A percentile compares a stretch with the other conserved stretches of the same genome.
These are phyloP conservation scores for Punctoribates punctum DNA, from an alignment of 2,888 invertebrate species.

Conservation along the genomic window DNA sequence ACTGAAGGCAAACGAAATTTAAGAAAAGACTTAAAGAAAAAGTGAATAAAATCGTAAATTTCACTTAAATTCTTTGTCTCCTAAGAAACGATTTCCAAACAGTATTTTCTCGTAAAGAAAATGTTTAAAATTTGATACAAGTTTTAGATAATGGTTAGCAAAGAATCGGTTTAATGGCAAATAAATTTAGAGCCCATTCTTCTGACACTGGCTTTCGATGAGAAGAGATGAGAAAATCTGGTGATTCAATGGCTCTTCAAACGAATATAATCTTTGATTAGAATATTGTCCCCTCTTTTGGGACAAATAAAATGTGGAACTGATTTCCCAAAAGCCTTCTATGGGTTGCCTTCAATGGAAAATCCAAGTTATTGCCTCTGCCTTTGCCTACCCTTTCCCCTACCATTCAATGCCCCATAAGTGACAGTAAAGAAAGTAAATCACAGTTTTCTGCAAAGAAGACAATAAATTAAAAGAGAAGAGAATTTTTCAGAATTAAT, in stretches of 20 bases:
- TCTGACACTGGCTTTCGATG: not conserved
- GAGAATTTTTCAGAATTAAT: too few relatives aligned
- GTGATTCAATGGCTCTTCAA: not conserved
- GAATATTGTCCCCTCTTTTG: conserved; percentile 12
- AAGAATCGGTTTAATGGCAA: not conserved
- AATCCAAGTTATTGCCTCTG: not conserved
- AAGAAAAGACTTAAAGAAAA: not conserved
- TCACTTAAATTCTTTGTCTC: not conserved
- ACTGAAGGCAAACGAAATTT: not conserved
- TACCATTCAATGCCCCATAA: not conserved
- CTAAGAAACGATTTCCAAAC: not conserved
- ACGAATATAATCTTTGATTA: conserved; percentile 17
- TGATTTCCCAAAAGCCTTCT: conserved; percentile 23
- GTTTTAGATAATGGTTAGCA: not conserved
- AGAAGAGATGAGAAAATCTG: not conserved
- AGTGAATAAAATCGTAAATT: conserved; percentile 15
- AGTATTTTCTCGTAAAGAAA: not conserved
- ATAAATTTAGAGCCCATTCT: not conserved
- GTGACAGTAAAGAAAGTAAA: too few relatives aligned
- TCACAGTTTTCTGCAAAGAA: too few relatives aligned
- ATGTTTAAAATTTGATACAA: not conserved
- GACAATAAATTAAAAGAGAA: too few relatives aligned
- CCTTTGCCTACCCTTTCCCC: not conserved
- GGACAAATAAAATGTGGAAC: conserved; percentile 15
- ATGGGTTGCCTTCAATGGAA: not conserved